Percentiles rank a stretch among this genome's conserved stretches.
Evolutionary conservation across 1,140 invertebrate species (phyloP).

Genomic region (Pseudomyrmex cubaensis): DNA sequence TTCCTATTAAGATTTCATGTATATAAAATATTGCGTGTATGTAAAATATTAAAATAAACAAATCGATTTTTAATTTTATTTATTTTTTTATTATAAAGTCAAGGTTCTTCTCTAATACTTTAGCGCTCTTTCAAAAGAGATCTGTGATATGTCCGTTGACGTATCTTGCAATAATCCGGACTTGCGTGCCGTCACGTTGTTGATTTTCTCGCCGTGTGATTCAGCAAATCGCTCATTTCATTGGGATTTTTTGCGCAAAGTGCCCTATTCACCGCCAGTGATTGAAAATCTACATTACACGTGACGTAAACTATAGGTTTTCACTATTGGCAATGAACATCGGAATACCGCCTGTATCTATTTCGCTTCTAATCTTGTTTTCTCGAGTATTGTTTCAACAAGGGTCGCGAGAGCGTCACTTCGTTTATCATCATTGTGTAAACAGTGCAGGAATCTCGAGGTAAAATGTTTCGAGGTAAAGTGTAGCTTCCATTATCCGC

Average conservation of each 20-base stretch:
- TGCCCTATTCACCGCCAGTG: background rate
- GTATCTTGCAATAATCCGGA: constrained; percentile 34
- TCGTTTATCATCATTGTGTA: constrained; percentile 43
- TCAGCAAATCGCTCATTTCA: constrained; percentile 1
- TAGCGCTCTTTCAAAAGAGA: background rate
- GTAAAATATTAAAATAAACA: background rate
- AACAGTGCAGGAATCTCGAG: constrained; percentile 32
- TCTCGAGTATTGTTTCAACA: constrained; percentile 12
- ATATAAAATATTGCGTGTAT: background rate
- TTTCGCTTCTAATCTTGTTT: constrained; percentile 32
- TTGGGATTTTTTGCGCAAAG: constrained; percentile 28
- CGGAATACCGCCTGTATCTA: background rate
- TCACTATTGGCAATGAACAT: too few species aligned
- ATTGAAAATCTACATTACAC: too few species aligned
- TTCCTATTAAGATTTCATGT: background rate
- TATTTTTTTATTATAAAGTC: too few species aligned
- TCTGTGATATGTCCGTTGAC: background rate
- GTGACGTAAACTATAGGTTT: too few species aligned
- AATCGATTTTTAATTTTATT: too few species aligned
- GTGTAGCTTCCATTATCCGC: background rate
- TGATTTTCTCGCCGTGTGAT: constrained; percentile 30
- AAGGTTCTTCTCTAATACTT: too few species aligned
- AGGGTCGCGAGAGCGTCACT: background rate
- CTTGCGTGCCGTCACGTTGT: constrained; percentile 12
- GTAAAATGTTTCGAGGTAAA: constrained; percentile 18